Evolutionary conservation across 1,140 invertebrate genomes (phyloP).

Genomic region (Neodiprion virginianus): DNA sequence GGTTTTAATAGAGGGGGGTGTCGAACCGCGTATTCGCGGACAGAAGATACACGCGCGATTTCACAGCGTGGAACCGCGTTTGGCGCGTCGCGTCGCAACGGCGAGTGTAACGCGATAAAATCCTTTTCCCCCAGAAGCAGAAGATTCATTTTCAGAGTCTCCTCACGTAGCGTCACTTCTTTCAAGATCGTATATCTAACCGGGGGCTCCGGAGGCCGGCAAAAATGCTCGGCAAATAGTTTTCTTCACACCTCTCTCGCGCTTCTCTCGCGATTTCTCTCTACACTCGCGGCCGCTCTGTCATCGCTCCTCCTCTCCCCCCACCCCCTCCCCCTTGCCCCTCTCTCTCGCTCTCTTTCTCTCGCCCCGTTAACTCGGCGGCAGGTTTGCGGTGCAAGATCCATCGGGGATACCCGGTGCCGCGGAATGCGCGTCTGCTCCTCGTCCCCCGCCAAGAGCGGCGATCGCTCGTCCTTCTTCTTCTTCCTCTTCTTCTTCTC

Average conservation of each 20-base stretch:
- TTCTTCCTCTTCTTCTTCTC: neutral
- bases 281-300: neutral
- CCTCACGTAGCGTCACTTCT: constrained; percentile 53
- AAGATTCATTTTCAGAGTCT: constrained; percentile 36
- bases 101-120: constrained; percentile 42
- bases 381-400: neutral
- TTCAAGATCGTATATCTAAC: constrained; percentile 50
- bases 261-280: neutral
- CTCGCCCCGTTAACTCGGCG: neutral
- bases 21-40: neutral
- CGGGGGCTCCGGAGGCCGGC: constrained; percentile 22
- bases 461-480: constrained; percentile 15
- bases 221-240: constrained; percentile 50
- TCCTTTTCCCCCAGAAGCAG: constrained; percentile 18
- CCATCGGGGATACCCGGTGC: constrained; percentile 22
- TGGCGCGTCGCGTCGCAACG: neutral
- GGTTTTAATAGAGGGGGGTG: neutral
- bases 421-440: constrained; percentile 15
- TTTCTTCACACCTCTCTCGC: constrained; percentile 48
- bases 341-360: neutral
- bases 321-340: neutral
- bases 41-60: neutral
- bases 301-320: neutral
- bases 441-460: neutral
- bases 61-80: constrained; percentile 1